Percentiles rank a stretch among this genome's conserved stretches.
phyloP scores from a whole-genome alignment of 2,888 invertebrate genomes.

The Ischnura elegans region DNA sequence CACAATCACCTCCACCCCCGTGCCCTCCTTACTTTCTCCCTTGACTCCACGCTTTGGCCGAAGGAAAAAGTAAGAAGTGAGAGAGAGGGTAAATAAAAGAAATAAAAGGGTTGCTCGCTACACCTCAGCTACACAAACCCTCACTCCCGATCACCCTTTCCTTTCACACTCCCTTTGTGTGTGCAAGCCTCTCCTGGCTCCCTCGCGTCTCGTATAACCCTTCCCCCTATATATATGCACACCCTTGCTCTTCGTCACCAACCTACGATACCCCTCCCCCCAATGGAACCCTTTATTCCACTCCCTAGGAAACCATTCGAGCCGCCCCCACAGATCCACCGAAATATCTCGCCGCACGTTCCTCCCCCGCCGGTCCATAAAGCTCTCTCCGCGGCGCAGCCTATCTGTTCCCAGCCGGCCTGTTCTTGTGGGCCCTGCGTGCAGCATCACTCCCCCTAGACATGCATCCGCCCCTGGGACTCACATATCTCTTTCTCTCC shows the following conservation, averaged over 20 bases:
- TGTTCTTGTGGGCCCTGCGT: background rate
- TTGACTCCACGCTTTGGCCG: background rate
- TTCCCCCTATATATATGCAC: too few relatives aligned
- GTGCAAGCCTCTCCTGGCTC: background rate
- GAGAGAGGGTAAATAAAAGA: background rate
- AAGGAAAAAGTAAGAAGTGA: too few relatives aligned
- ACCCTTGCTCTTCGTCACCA: background rate
- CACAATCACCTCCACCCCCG: background rate
- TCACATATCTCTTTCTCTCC: slow-evolving; percentile 33
- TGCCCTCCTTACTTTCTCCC: background rate
- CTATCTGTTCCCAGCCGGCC: background rate
- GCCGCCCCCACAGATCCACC: background rate
- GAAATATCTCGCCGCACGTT: background rate
- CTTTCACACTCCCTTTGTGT: background rate
- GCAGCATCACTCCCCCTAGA: slow-evolving; percentile 22
- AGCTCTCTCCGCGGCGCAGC: background rate
- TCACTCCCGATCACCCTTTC: background rate
- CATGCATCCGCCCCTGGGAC: slow-evolving; percentile 24
- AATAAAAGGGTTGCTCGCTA: background rate
- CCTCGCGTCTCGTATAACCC: background rate
- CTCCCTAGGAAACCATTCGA: background rate
- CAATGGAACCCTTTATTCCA: background rate
- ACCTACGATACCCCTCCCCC: background rate
- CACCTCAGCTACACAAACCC: background rate
- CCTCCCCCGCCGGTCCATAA: background rate